Base-by-base conservation (phyloP, 2,888 invertebrate species). In the Elysia crispata region DNA sequence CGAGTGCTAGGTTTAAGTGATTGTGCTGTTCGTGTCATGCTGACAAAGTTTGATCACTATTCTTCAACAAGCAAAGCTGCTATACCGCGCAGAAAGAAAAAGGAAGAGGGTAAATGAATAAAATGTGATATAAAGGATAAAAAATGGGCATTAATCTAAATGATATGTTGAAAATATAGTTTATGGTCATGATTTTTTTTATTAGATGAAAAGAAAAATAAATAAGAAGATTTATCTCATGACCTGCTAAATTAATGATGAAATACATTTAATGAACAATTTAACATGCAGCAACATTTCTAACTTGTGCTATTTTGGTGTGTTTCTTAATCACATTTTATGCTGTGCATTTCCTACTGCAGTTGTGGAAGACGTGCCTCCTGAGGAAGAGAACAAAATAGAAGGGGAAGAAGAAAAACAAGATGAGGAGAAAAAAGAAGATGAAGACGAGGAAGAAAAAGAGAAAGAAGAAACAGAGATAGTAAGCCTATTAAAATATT, bases 31-130 rank as follows among this genome's bases (percentile, higher is more conserved):
- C 83, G 91, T 33, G 86, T 89, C 30, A 85, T 92, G 72, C 87
- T 89, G 85, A 89, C 90, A 54, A 89, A 88, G 79, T 92, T 87
- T 86, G 92, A 92, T 82, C 91, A 92, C 83, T 88, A 86, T 81
- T 92, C 92, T 11, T 82, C 83, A 11, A 86, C 86, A 41, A 89
- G 89, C 82, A 87, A 87, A 79, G 86, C 89, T 15, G 90, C 81
- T 83, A 82, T 86, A 50, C 89, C 90, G 15, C 84, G 89, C 66
- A 84, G 79, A 70, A 91, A 90, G 82, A 85, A 84, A 73, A 87
- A 86, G 78, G 87, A 86, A 85, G 89, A 79, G 60, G 57, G 75
- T 76, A n/a, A 77, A 74, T 41, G 41, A 11, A 41, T 11, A 41
- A 11, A 41, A 41, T 3, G 41, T 41, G 11, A 6, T 41, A 41